Evolutionary conservation across 1,140 invertebrate genomes (phyloP).

Genomic region (Sinella curviseta): DNA sequence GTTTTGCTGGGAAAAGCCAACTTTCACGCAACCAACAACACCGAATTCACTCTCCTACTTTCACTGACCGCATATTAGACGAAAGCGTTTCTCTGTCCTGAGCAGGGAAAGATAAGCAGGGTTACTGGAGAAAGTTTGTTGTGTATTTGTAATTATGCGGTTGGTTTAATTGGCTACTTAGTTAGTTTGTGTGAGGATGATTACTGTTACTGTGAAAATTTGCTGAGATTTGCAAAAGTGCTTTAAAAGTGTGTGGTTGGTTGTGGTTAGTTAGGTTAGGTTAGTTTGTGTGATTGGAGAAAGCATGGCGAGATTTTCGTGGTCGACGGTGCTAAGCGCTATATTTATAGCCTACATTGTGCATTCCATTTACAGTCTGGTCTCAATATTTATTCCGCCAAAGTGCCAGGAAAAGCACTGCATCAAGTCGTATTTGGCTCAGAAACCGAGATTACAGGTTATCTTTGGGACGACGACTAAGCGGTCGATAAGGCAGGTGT

Average conservation of each 20-base stretch:
- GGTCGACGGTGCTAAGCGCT: slow-evolving; percentile 62
- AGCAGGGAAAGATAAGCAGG: too few species aligned
- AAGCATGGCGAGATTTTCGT: slow-evolving; percentile 50
- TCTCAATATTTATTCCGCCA: slow-evolving; percentile 69
- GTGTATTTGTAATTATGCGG: too few species aligned
- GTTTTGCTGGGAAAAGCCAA: too few species aligned
- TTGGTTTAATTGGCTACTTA: too few species aligned
- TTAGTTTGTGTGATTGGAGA: background rate
- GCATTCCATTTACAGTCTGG: slow-evolving; percentile 72
- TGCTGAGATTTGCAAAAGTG: background rate
- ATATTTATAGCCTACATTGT: slow-evolving; percentile 69
- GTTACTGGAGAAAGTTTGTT: too few species aligned
- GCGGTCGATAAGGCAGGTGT: slow-evolving; percentile 19
- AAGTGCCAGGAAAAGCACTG: slow-evolving; percentile 63
- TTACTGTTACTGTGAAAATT: background rate
- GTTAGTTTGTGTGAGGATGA: too few species aligned
- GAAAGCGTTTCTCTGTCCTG: too few species aligned
- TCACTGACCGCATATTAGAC: too few species aligned
- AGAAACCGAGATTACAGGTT: slow-evolving; percentile 60
- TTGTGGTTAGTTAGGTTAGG: background rate
- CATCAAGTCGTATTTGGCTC: slow-evolving; percentile 53
- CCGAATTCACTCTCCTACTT: too few species aligned
- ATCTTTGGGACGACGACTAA: slow-evolving; percentile 55
- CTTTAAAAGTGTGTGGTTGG: background rate
- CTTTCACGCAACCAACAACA: too few species aligned